Evolutionary conservation across 2,888 invertebrate genomes (phyloP).

Genomic region (Catocala sponsa): DNA sequence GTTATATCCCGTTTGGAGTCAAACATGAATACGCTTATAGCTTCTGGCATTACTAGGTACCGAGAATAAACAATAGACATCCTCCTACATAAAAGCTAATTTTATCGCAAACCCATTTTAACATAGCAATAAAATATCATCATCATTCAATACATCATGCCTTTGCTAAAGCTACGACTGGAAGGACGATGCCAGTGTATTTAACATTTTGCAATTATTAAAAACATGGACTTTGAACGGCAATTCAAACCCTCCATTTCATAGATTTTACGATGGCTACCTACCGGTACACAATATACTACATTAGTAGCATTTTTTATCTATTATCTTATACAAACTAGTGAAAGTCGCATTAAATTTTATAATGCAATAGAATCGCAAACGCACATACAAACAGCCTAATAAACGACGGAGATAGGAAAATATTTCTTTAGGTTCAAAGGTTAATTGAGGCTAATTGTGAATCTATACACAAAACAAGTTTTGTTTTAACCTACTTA

Average conservation of each 20-base stretch:
- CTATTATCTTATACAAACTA: constrained; percentile 4
- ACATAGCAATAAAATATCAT: neutral
- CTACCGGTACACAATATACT: no score
- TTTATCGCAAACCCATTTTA: neutral
- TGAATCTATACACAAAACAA: constrained; percentile 37
- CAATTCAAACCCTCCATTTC: no score
- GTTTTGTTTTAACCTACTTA: constrained; percentile 36
- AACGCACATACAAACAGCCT: constrained; percentile 21
- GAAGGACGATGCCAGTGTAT: no score
- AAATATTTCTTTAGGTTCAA: constrained; percentile 30
- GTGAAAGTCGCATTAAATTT: constrained; percentile 42
- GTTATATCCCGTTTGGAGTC: constrained; percentile 5
- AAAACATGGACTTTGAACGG: no score
- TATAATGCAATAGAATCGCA: constrained; percentile 31
- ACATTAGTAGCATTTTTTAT: neutral
- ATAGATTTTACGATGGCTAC: no score
- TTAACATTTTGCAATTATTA: no score
- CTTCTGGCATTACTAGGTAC: constrained; percentile 1
- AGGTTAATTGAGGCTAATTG: constrained; percentile 50
- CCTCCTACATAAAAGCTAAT: neutral
- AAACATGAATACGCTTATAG: neutral
- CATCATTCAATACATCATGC: no score
- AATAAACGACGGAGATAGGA: constrained; percentile 24
- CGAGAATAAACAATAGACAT: constrained; percentile 11
- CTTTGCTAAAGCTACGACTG: no score